Conservation (phyloP, 2,113 vertebrate genomes). For the Coturnix japonica region DNA sequence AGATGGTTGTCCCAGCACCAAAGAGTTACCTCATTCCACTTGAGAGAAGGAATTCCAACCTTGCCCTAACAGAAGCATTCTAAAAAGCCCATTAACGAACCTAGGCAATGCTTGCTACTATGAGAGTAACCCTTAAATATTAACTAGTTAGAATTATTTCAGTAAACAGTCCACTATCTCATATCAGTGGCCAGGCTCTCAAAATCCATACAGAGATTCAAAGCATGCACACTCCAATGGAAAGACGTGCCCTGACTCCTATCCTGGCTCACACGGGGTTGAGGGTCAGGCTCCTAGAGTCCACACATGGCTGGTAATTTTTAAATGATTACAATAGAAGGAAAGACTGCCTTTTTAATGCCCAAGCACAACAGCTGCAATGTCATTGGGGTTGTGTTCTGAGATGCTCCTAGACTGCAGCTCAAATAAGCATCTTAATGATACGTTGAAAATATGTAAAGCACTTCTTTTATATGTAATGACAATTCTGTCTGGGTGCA, state of each 20-base stretch:
- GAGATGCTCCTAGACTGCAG: slow-evolving; percentile 47
- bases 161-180: background rate
- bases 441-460: slow-evolving; percentile 58
- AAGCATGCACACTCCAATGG: background rate
- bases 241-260: background rate
- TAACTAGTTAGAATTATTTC: background rate
- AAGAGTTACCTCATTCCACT: slow-evolving; percentile 1
- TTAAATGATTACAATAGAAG: slow-evolving; percentile 62
- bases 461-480: slow-evolving; percentile 50
- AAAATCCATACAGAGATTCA: background rate
- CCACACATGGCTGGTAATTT: slow-evolving; percentile 46
- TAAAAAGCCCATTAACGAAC: background rate
- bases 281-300: slow-evolving; percentile 5
- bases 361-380: slow-evolving; percentile 64
- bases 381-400: slow-evolving; percentile 39
- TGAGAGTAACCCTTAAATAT: background rate
- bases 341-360: slow-evolving; percentile 64
- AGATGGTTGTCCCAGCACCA: background rate
- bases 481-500: slow-evolving; percentile 34
- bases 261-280: background rate
- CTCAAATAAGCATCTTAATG: slow-evolving; percentile 59
- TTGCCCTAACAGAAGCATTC: background rate
- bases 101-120: background rate
- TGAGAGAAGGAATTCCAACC: background rate
- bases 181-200: background rate